Base-by-base conservation (phyloP, 2,113 vertebrate genomes). In the Coreoperca whiteheadi region DNA sequence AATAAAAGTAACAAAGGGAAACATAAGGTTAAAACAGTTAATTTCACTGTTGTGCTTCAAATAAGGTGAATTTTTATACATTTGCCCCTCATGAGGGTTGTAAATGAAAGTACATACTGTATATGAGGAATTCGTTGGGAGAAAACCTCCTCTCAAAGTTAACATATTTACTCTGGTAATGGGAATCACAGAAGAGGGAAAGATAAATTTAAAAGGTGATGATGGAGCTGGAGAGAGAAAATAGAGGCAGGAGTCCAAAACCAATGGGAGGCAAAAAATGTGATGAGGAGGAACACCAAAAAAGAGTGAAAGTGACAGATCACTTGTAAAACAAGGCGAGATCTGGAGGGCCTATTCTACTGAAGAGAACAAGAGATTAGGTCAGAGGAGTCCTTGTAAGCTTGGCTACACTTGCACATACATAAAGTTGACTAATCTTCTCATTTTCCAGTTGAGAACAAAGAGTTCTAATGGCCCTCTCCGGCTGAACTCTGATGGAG, bases 381-480 rank as follows among this genome's bases (percentile, higher is more conserved):
- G 88, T 92, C 88, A 79, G 70, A 75, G 64, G 78, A 80, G 77
- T 79, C 76, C 65, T 77, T 82, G 76, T 80, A 79, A 69, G 83
- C 91, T 72, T 54, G 64, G 70, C 83, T 79, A 76, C 86, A 81
- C 85, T 81, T 71, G 66, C 81, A 82, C 39, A 23, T 72, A 88
- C 21, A 61, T 85, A 93, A 93, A 91, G 92, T 92, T 89, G 93
- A 94, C 88, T 90, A 89, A 92, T 91, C 90, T 87, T 92, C 91
- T 83, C 60, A 91, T 93, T 93, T 92, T 89, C 91, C 89, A 90
- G 88, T 76, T 82, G 85, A 90, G 87, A 85, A 90, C 91, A 85
- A 89, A 86, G 79, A 79, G 72, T 76, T 82, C 79, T 88, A 89
- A 90, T 82, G 84, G 81, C 75, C 54, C 83, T 69, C 82, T 86